A percentile compares a stretch with the other conserved stretches of the same genome.
phyloP scores from a whole-genome alignment of 2,888 invertebrate species.

The Steinernema carpocapsae region DNA sequence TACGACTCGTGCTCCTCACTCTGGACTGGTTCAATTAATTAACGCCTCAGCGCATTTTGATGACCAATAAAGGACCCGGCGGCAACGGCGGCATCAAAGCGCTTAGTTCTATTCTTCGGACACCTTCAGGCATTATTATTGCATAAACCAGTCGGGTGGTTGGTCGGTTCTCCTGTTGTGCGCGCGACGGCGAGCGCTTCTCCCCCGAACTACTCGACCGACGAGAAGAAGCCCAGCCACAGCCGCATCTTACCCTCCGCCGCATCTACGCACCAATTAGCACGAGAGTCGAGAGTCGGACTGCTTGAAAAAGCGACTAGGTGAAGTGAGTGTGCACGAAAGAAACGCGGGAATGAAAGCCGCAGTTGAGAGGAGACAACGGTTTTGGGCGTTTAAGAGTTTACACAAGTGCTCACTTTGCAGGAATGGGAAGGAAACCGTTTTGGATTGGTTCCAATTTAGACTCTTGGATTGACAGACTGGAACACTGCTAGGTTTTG shows the following conservation, averaged over 20 bases:
- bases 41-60: slow-evolving; percentile 30
- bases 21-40: slow-evolving; percentile 24
- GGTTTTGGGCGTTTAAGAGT: no score
- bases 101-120: slow-evolving; percentile 12
- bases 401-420: no score
- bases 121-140: slow-evolving; percentile 34
- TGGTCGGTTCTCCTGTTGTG: no score
- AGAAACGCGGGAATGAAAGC: no score
- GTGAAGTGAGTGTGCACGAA: background rate
- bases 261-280: slow-evolving; percentile 25
- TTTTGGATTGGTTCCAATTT: no score
- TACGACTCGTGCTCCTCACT: no score
- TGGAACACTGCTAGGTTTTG: no score
- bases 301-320: slow-evolving; percentile 15
- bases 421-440: no score
- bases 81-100: slow-evolving; percentile 25
- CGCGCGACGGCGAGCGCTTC: no score
- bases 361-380: no score
- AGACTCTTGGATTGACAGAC: no score
- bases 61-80: slow-evolving; percentile 11
- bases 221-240: slow-evolving; percentile 1
- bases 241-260: background rate
- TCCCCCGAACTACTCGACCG: no score
- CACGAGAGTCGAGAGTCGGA: slow-evolving; percentile 21
- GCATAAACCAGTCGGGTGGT: slow-evolving; percentile 30